Evolutionary conservation across 2,113 vertebrate species (phyloP).

Genomic region (Camarhynchus parvulus): DNA sequence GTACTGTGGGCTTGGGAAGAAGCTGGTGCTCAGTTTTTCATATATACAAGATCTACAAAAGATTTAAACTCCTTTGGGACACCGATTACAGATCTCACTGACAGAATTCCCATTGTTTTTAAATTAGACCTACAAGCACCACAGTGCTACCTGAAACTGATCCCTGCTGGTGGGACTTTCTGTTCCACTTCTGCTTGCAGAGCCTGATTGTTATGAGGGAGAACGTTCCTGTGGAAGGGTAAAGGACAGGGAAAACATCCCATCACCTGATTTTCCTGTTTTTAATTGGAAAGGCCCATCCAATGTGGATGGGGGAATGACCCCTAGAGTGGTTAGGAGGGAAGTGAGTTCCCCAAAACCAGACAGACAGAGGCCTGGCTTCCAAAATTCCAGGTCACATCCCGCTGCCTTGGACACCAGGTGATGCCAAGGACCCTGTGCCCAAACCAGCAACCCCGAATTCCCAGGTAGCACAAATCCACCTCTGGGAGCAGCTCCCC

Average conservation of each 20-base stretch:
- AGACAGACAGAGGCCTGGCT: not conserved
- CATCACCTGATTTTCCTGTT: not conserved
- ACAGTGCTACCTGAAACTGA: not conserved
- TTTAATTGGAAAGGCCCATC: not conserved
- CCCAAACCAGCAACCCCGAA: not conserved
- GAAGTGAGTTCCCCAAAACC: rapidly evolving
- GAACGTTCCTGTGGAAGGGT: not conserved
- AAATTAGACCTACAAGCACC: not conserved
- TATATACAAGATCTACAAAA: rapidly evolving
- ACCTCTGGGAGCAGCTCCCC: not conserved
- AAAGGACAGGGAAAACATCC: not conserved
- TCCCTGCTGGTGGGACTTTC: not conserved
- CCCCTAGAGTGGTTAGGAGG: not conserved
- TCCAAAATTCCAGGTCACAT: not conserved
- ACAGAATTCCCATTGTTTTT: not conserved
- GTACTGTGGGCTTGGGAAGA: not conserved
- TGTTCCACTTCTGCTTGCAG: not conserved
- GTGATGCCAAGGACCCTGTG: rapidly evolving
- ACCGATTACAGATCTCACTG: not conserved
- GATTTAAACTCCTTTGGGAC: not conserved
- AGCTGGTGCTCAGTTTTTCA: not conserved
- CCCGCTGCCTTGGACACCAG: not conserved
- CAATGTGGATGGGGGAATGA: too few species aligned
- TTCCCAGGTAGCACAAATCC: rapidly evolving
- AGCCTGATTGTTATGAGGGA: not conserved